Evolutionary conservation across 1,140 invertebrate genomes (phyloP), one percentile per base, ranked within the genome.

Genomic region (Drosophila eugracilis): DNA sequence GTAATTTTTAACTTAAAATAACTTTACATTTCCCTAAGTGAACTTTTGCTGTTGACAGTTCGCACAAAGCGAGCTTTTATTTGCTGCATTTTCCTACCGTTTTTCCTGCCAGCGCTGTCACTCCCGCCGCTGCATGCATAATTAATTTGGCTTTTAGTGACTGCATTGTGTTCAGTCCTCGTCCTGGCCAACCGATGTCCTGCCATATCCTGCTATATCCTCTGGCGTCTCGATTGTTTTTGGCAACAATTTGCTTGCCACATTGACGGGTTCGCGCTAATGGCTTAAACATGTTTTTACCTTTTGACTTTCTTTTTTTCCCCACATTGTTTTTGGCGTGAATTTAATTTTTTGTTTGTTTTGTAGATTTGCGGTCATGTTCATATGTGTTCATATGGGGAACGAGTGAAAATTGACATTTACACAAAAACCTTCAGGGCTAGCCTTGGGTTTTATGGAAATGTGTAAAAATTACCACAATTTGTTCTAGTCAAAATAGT

Each of bases 121-220:
- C 39, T 77, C 44, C 44, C 41, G 45, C 45, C 63, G 44, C 32
- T 66, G 83, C 71, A 88, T 88, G 83, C 83, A 88, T 88, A 88
- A 88, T 88, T 88, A 88, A 88, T 88, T 88, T 88, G 66, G 83
- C 83, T 88, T 88, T 88, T 88, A 88, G 83, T 75, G 77, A 63
- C 60, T 75, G 71, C 73, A 52, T 22, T 24, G 32, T 58, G 42
- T 58, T 36, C 34, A 53, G 30, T 28, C 50, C 30, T 66, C 32
- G 39, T 69, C 36, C 59, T 75, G 47, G 48, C 60, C 54, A 57
- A 44, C 63, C 24, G 22, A 41, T 41, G 34, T 12, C 9, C 9
- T 32, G 34, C 30, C 9, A 12, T 32, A 12, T 41, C 45, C 30
- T 36, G 41, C 26, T 47, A 21, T 48, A 30, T 52, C 30, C 45